phyloP scores from a whole-genome alignment of 2,888 invertebrate genomes.

The Rhorus exstirpatorius region DNA sequence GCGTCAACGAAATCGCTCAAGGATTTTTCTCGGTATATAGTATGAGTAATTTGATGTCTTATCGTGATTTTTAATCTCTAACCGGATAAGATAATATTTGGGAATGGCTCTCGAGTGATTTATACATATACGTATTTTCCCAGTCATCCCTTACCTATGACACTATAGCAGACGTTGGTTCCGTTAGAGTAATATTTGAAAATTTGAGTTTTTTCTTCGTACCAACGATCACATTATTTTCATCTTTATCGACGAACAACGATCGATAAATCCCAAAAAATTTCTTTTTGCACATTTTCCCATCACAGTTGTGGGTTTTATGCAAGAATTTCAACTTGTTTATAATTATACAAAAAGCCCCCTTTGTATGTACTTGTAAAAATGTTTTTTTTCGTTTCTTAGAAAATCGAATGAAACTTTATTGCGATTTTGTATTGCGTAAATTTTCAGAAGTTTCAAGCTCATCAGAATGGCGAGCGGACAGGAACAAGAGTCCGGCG shows the following conservation, averaged over 20 bases:
- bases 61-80: conserved; percentile 8
- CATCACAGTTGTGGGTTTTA: too few species aligned
- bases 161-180: too few species aligned
- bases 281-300: too few species aligned
- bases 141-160: conserved; percentile 1
- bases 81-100: conserved; percentile 36
- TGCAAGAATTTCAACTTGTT: too few species aligned
- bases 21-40: background rate
- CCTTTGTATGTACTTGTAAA: too few species aligned
- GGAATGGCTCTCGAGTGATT: background rate
- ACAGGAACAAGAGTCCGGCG: conserved; percentile 81
- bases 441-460: conserved; percentile 80
- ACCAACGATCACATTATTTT: too few species aligned
- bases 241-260: too few species aligned
- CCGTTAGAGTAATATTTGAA: too few species aligned
- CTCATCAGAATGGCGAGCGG: conserved; percentile 82
- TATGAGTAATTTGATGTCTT: conserved; percentile 41
- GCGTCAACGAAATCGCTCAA: background rate
- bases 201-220: too few species aligned
- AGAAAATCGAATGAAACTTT: background rate
- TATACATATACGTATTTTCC: too few species aligned
- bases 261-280: too few species aligned
- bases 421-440: background rate
- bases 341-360: too few species aligned
- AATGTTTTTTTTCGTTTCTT: background rate